A percentile compares a stretch with the other conserved stretches of the same genome.
phyloP scores from a whole-genome alignment of 2,888 invertebrate species.

The Eubasilissa splendida region DNA sequence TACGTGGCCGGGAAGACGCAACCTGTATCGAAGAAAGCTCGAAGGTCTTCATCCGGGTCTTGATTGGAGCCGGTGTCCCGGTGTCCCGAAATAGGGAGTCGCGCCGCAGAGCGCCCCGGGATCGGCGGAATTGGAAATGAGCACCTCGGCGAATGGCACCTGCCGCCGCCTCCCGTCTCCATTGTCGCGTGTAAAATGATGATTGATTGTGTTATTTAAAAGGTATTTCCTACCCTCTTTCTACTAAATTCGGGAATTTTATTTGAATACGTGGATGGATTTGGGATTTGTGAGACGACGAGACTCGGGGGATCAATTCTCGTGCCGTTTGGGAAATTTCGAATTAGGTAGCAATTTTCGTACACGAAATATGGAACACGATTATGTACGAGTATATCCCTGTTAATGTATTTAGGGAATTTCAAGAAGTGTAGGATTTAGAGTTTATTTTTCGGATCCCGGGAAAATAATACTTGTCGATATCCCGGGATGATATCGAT shows the following conservation, averaged over 20 bases:
- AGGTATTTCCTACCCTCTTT: slow-evolving; percentile 9
- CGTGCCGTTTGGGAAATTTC: slow-evolving; percentile 5
- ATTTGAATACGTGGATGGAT: slow-evolving; percentile 27
- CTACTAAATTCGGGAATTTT: slow-evolving; percentile 1
- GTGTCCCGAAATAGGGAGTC: slow-evolving; percentile 6
- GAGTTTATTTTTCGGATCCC: too few species aligned
- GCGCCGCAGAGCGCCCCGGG: background rate
- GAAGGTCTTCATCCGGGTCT: slow-evolving; percentile 10
- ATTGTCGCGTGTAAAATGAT: slow-evolving; percentile 24
- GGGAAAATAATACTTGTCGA: too few species aligned
- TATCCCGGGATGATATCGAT: too few species aligned
- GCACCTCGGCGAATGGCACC: slow-evolving; percentile 14
- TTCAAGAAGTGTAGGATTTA: too few species aligned
- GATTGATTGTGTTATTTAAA: slow-evolving; percentile 32
- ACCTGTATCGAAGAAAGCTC: background rate
- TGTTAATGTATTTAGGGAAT: too few species aligned
- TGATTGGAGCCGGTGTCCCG: slow-evolving; percentile 19
- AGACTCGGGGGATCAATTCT: slow-evolving; percentile 15
- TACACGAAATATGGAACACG: background rate
- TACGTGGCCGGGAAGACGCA: background rate
- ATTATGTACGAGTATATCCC: too few species aligned
- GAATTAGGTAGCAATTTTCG: background rate
- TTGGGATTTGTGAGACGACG: slow-evolving; percentile 21
- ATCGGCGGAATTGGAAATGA: slow-evolving; percentile 19
- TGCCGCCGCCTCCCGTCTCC: slow-evolving; percentile 8